Evolutionary conservation across 2,888 invertebrate species (phyloP).

Genomic region (Bellardia bayeri): DNA sequence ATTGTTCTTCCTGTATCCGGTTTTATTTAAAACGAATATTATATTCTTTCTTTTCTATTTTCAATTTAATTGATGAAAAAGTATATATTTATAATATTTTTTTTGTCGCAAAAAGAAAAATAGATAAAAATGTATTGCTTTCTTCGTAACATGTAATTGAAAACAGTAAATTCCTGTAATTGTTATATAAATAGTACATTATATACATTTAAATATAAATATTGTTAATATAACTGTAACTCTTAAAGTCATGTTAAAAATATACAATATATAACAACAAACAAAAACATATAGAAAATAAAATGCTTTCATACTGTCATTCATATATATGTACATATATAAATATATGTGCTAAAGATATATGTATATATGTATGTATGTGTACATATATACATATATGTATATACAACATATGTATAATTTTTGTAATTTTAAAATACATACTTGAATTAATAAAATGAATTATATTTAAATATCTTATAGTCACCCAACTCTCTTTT

Average conservation of each 20-base stretch:
- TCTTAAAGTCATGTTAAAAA: constrained; percentile 45
- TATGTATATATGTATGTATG: not conserved
- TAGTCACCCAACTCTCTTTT: too few relatives aligned
- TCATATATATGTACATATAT: constrained; percentile 23
- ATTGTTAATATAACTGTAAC: constrained; percentile 46
- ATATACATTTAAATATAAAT: constrained; percentile 17
- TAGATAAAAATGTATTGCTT: not conserved
- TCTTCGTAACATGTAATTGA: constrained; percentile 8
- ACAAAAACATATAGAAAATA: not conserved
- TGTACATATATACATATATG: constrained; percentile 11
- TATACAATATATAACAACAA: constrained; percentile 5
- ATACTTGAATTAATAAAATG: constrained; percentile 24
- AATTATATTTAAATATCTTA: constrained; percentile 25
- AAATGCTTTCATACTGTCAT: constrained; percentile 44
- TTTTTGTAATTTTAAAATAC: constrained; percentile 31
- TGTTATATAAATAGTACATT: constrained; percentile 43
- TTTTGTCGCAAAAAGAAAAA: not conserved
- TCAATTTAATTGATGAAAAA: too few relatives aligned
- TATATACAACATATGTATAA: constrained; percentile 16
- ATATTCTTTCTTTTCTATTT: too few relatives aligned
- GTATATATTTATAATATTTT: too few relatives aligned
- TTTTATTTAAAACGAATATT: too few relatives aligned
- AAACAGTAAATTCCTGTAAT: constrained; percentile 25
- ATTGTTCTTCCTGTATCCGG: too few relatives aligned
- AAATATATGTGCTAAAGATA: not conserved